Percentiles rank a stretch among this genome's conserved stretches.
phyloP scores from a whole-genome alignment of 2,113 vertebrate species.

The Alectura lathami region DNA sequence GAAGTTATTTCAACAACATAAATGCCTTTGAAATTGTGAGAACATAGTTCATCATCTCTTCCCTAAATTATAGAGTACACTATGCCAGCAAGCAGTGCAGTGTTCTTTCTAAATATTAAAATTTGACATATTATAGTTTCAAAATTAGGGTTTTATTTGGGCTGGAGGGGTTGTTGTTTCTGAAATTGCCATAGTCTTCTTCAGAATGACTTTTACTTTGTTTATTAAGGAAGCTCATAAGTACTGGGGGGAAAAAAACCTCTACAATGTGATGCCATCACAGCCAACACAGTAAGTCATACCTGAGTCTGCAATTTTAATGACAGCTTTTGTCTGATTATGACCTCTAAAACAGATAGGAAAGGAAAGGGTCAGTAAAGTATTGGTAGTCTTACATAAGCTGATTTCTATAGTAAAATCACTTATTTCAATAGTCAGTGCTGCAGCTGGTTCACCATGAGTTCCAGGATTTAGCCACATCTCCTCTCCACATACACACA shows the following conservation, averaged over 20 bases:
- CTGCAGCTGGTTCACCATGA: not conserved
- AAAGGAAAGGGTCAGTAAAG: not conserved
- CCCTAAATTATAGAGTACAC: not conserved
- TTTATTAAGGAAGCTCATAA: not conserved
- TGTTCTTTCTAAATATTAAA: not conserved
- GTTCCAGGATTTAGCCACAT: not conserved
- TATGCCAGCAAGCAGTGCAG: not conserved
- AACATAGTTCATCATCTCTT: constrained; percentile 14
- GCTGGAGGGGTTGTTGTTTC: not conserved
- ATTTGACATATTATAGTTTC: not conserved
- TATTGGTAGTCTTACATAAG: not conserved
- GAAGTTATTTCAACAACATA: not conserved
- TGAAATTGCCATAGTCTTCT: not conserved
- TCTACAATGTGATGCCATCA: not conserved
- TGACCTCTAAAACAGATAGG: not conserved
- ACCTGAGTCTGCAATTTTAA: not conserved
- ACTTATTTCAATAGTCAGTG: not conserved
- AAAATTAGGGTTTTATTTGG: not conserved
- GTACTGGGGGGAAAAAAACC: not conserved
- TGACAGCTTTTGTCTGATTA: not conserved
- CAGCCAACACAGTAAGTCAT: not conserved
- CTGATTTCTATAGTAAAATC: not conserved
- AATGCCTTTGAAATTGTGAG: not conserved
- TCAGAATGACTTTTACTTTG: not conserved
- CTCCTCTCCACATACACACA: not conserved